Evolutionary conservation across 2,113 vertebrate species (phyloP), one percentile per base, ranked within the genome.

Genomic region (Neotoma lepida): DNA sequence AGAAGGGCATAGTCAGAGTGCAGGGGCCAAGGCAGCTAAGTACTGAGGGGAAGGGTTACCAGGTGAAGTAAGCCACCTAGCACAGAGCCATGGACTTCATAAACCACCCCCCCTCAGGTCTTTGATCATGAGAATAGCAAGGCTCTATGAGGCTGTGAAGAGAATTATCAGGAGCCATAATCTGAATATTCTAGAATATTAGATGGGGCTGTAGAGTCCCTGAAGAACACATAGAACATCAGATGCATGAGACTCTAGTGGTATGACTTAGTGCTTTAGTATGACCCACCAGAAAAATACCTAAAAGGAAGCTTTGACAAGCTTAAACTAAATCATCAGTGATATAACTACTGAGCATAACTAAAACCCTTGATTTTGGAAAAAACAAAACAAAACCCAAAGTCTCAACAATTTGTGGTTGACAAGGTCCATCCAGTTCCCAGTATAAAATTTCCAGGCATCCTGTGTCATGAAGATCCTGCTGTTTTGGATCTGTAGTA

Each of bases 361-460:
- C 41, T 28, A 64, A 85, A 80, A 28, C 9, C 15, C 63, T 1
- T 78, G 22, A 30, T 93, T 51, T 93, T 84, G 64, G 30, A 93
- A 91, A 28, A 88, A 92, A 58, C 24, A 28, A 88, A 92, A 58
- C 24, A 86, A 90, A 85, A 70, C 66, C 13, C 39, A 68, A 17
- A 73, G 7, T 84, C 63, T 88, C 51, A 86, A 81, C 17, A 84
- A 91, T 63, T 15, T 51, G 77, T 82, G 41, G 71, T 26, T 86
- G 22, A 88, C 68, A 49, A 63, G 35, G 28, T 49, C 41, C 28
- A 49, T 70, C 18, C n/a, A 88, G 13, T 44, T 8, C 49, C 61
- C 13, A 61, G 46, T 61, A 78, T 64, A 64, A 96, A 78, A 94
- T 87, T 89, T 89, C n/a, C 24, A 56, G 58, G 68, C 49, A 28